Evolutionary conservation across 1,140 invertebrate genomes (phyloP).

Genomic region (Calliphora vicina): DNA sequence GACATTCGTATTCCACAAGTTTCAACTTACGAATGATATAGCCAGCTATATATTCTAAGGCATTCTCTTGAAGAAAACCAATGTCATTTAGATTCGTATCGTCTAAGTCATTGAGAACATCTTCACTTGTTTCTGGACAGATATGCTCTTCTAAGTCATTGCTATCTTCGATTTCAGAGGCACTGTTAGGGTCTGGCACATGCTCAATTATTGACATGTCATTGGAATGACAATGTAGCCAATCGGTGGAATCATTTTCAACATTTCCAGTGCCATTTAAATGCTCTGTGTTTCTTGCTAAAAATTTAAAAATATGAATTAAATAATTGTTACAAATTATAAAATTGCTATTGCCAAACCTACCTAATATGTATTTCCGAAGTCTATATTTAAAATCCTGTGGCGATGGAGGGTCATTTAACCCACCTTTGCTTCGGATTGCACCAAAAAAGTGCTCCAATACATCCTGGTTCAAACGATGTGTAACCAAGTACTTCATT

Average conservation of each 20-base stretch:
- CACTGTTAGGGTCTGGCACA: background rate
- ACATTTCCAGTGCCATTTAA: background rate
- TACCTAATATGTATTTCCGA: background rate
- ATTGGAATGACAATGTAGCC: no score
- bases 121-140: background rate
- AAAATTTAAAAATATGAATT: background rate
- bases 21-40: background rate
- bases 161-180: background rate
- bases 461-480: conserved; percentile 34
- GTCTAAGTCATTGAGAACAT: background rate
- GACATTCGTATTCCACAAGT: background rate
- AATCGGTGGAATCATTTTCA: background rate
- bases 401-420: conserved; percentile 24
- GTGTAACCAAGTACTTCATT: conserved; percentile 33
- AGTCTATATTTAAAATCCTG: background rate
- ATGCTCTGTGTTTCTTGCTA: background rate
- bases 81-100: background rate
- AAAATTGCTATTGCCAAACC: background rate
- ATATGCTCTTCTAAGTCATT: background rate
- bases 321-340: no score
- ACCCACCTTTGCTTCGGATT: conserved; percentile 22
- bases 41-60: conserved; percentile 19
- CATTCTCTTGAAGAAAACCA: conserved; percentile 17
- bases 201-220: background rate
- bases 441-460: conserved; percentile 40